Percentiles rank a stretch among this genome's conserved stretches.
phyloP scores from a whole-genome alignment of 2,113 vertebrate species.

The Hippolais icterina region DNA sequence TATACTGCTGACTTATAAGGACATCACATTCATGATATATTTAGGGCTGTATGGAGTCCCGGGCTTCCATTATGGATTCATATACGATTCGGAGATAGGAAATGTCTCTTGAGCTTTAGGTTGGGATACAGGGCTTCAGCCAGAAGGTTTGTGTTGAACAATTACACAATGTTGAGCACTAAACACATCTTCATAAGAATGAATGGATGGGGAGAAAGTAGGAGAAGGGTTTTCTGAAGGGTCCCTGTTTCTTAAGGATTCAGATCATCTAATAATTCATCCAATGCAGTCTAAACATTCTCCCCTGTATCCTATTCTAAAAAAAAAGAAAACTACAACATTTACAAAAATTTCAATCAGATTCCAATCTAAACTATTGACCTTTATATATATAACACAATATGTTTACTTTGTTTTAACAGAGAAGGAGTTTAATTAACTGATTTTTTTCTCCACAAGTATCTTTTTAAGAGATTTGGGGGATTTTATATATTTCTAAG shows the following conservation, averaged over 20 bases:
- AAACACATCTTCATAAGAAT: not conserved
- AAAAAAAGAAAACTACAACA: not conserved
- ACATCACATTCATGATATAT: not conserved
- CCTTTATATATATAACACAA: not conserved
- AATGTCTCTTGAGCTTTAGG: not conserved
- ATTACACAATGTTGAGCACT: not conserved
- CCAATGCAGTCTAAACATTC: not conserved
- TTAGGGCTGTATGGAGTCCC: not conserved
- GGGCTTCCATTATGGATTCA: not conserved
- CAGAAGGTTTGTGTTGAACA: not conserved
- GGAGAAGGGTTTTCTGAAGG: not conserved
- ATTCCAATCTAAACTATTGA: not conserved
- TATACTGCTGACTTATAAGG: conserved; percentile 25
- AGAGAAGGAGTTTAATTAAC: not conserved
- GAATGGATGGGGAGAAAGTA: not conserved
- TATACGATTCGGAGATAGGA: not conserved
- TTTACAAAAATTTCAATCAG: not conserved
- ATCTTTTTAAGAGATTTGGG: not conserved
- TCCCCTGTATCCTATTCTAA: not conserved
- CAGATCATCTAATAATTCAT: not conserved
- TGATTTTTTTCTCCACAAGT: not conserved
- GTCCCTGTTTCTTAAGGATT: not conserved
- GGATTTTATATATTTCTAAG: not conserved
- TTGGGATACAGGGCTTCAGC: not conserved
- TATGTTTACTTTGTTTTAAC: not conserved